A percentile compares a stretch with the other conserved stretches of the same genome.
Evolutionary conservation across 1,140 invertebrate genomes (phyloP).

Genomic region (Ectropis grisescens): DNA sequence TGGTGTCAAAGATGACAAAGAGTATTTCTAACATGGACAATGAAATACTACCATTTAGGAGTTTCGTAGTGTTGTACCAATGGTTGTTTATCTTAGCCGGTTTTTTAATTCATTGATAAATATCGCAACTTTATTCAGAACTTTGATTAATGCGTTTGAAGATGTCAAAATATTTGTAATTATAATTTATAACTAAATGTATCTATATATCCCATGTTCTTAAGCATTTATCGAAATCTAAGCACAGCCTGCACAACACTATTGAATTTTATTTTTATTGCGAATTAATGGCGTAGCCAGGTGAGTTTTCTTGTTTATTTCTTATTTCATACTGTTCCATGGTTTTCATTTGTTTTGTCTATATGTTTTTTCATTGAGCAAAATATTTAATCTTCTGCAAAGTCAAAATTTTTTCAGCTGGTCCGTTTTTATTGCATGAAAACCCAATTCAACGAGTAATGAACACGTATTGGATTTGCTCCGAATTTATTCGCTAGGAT

Average conservation of each 20-base stretch:
- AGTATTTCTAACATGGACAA: too few relatives aligned
- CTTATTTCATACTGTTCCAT: conserved; percentile 63
- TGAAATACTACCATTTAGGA: too few relatives aligned
- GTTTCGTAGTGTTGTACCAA: too few relatives aligned
- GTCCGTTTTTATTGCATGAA: conserved; percentile 53
- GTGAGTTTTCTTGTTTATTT: conserved; percentile 68
- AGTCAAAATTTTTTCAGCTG: conserved; percentile 62
- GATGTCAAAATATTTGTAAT: too few relatives aligned
- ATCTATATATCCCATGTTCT: too few relatives aligned
- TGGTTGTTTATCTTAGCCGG: too few relatives aligned
- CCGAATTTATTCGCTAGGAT: conserved; percentile 65
- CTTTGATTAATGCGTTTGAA: too few relatives aligned
- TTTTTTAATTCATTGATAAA: too few relatives aligned
- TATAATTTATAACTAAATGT: too few relatives aligned
- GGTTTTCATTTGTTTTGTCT: conserved; percentile 64
- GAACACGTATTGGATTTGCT: conserved; percentile 68
- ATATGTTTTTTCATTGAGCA: conserved; percentile 60
- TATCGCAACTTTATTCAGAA: too few relatives aligned
- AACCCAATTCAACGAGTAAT: conserved; percentile 61
- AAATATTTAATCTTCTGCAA: conserved; percentile 54
- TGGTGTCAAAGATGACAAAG: too few relatives aligned
- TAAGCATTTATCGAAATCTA: too few relatives aligned
- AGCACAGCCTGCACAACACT: background rate
- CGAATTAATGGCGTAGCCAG: conserved; percentile 70
- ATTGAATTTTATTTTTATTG: conserved; percentile 65